Evolutionary conservation across 2,888 invertebrate species (phyloP).

Genomic region (Caenorhabditis japonica): DNA sequence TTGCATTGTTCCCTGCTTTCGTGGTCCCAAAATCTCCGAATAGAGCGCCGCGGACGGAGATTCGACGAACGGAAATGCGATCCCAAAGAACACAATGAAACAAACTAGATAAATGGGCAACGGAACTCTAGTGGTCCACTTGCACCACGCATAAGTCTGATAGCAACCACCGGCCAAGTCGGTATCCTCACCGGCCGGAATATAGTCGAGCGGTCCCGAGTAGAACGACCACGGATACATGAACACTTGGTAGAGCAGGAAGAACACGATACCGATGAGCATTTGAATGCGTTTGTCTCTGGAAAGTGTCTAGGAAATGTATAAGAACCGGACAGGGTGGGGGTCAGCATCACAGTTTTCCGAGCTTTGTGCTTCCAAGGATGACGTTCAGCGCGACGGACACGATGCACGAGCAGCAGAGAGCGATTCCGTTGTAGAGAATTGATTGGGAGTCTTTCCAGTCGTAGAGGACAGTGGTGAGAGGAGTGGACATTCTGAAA

Average conservation of each 20-base stretch:
- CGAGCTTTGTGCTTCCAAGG: conserved; percentile 53
- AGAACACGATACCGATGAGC: conserved; percentile 54
- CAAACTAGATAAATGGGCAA: conserved; percentile 53
- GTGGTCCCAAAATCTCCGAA: conserved; percentile 58
- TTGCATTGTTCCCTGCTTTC: conserved; percentile 56
- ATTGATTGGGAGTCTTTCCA: conserved; percentile 61
- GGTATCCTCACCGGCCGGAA: conserved; percentile 47
- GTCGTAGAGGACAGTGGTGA: conserved; percentile 56
- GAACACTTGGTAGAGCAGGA: conserved; percentile 57
- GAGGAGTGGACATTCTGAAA: conserved; percentile 59
- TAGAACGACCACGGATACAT: conserved; percentile 61
- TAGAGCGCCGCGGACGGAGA: conserved; percentile 56
- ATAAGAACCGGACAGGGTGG: conserved; percentile 33
- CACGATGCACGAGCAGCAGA: conserved; percentile 49
- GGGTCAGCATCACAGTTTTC: conserved; percentile 51
- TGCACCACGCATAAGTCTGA: conserved; percentile 55
- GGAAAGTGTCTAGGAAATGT: conserved; percentile 30
- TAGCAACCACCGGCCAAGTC: conserved; percentile 56
- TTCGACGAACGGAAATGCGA: conserved; percentile 61
- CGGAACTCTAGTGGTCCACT: conserved; percentile 55
- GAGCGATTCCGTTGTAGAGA: conserved; percentile 58
- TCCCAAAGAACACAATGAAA: conserved; percentile 57
- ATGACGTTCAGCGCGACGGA: conserved; percentile 53
- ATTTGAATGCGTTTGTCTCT: conserved; percentile 61
- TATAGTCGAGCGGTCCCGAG: conserved; percentile 49